Evolutionary conservation across 1,140 invertebrate genomes (phyloP).

Genomic region (Bombus pyrosoma): DNA sequence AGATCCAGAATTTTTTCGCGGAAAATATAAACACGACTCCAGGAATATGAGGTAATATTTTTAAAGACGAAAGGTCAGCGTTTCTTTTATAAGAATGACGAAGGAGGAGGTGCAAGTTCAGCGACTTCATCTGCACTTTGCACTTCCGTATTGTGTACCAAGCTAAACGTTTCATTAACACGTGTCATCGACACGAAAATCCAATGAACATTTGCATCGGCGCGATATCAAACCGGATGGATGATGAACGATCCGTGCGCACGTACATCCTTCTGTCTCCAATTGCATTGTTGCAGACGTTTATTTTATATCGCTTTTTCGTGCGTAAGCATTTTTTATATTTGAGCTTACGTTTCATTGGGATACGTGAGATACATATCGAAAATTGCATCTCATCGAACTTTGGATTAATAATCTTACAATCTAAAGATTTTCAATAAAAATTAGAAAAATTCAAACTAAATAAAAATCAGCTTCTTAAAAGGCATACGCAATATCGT

Average conservation of each 20-base stretch:
- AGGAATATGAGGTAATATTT: not conserved
- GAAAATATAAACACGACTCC: not conserved
- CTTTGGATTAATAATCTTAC: not conserved
- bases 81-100: not conserved
- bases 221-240: constrained; percentile 42
- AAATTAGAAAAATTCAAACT: no score
- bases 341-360: not conserved
- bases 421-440: no score
- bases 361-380: not conserved
- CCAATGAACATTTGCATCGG: constrained; percentile 32
- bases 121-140: constrained; percentile 49
- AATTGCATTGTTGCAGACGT: constrained; percentile 2
- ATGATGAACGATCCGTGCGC: constrained; percentile 52
- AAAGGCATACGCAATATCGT: no score
- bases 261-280: constrained; percentile 51
- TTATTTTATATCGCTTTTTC: not conserved
- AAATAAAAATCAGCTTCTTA: no score
- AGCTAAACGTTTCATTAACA: constrained; percentile 57
- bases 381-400: not conserved
- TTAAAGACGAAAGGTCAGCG: not conserved
- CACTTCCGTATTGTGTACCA: constrained; percentile 49
- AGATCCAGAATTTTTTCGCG: not conserved
- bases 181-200: constrained; percentile 62
- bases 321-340: not conserved
- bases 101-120: not conserved